Base-by-base conservation (phyloP, 92 coral and sea anemone genomes). In the Nematostella vectensis region DNA sequence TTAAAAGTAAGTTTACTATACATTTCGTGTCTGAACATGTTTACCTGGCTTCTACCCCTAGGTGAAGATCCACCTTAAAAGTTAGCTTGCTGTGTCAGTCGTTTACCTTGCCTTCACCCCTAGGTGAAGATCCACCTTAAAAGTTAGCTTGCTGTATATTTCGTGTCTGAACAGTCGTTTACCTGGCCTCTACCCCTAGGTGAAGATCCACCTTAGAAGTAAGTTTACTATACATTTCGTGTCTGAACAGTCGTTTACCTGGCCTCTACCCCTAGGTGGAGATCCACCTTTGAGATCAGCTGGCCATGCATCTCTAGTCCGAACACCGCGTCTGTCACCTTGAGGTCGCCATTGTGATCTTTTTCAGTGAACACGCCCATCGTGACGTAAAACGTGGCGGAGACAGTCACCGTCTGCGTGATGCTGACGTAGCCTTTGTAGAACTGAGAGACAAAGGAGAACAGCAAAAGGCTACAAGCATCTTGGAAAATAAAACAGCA, bases 221-320 rank as follows among this genome's bases (percentile, higher is more conserved):
- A n/a, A n/a, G n/a, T n/a, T n/a, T n/a, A n/a, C n/a, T n/a, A n/a
- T n/a, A n/a, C n/a, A n/a, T n/a, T n/a, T n/a, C n/a, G n/a, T n/a
- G n/a, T n/a, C n/a, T n/a, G n/a, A n/a, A n/a, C n/a, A n/a, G 17
- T 4, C 4, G 2, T 40, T 11, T 27, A 31, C 57, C 65, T 56
- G 10, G 21, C 22, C 27, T 75, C 59, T 25, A 55, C 22, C 19
- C 51, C 63, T 15, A 59, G 20, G 37, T 75, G 58, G 22, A 75
- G 52, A 0, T 47, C 47, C 21, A 50, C 76, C 1, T 70, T 20
- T 27, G n/a, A 59, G 13, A 16, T 31, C 3, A 61, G 29, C 2
- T 21, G 20, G 11, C 76, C 81, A 1, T 27, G 19, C 54, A 75
- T 16, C 52, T 75, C 69, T 29, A 54, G 47, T 26, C 81, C 76